phyloP scores from a whole-genome alignment of 2,113 vertebrate species.

The Acinonyx jubatus region DNA sequence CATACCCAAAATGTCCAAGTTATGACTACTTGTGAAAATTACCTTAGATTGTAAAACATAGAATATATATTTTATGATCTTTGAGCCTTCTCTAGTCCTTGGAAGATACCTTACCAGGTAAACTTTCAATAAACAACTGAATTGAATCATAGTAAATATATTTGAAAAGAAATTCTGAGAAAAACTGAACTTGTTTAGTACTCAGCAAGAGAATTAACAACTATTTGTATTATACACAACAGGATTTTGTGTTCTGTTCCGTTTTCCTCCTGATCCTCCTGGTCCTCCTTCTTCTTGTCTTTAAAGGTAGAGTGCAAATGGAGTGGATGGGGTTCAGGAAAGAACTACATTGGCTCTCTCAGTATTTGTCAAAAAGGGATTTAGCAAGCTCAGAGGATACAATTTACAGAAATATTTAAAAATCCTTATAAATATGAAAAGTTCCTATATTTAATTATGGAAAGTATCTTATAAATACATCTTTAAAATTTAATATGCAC shows the following conservation, averaged over 20 bases:
- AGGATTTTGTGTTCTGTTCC: neutral
- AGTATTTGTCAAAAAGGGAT: neutral
- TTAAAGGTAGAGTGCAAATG: neutral
- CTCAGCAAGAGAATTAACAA: neutral
- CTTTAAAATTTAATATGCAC: neutral
- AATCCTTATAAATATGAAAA: constrained; percentile 21
- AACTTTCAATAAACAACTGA: neutral
- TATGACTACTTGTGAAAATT: neutral
- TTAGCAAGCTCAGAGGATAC: neutral
- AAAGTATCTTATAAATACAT: neutral
- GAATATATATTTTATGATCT: neutral
- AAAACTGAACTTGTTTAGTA: neutral
- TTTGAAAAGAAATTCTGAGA: neutral
- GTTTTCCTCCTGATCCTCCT: neutral
- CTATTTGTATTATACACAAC: neutral
- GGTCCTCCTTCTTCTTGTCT: neutral
- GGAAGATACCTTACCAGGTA: neutral
- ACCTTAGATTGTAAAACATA: neutral
- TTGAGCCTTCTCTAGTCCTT: neutral
- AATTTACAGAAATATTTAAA: constrained; percentile 6
- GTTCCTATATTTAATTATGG: neutral
- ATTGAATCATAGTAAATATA: neutral
- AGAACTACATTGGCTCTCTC: neutral
- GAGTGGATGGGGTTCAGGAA: neutral
- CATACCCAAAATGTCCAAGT: neutral